A percentile compares a stretch with the other conserved stretches of the same genome.
These are phyloP conservation scores for Ephydatia muelleri DNA, from an alignment of 37 sponge, comb jelly and placozoan genomes.

Conservation along the genomic window DNA sequence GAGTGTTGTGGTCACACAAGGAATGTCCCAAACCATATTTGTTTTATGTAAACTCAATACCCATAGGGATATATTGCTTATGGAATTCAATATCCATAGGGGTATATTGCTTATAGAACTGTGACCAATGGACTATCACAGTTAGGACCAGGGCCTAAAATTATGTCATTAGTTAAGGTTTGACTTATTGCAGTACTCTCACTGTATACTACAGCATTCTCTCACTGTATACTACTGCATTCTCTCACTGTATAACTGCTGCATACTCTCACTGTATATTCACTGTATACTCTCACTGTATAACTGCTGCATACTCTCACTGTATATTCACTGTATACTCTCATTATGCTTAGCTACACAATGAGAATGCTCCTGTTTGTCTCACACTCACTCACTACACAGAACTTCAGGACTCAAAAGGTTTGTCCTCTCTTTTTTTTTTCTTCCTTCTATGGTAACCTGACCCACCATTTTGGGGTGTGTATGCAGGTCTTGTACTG, in stretches of 20 bases:
- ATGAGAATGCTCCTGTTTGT: slow-evolving; percentile 66
- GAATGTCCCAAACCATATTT: no score
- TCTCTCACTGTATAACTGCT: background rate
- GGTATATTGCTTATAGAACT: no score
- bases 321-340: background rate
- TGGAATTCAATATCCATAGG: no score
- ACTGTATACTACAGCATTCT: background rate
- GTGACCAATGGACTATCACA: no score
- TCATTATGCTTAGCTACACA: slow-evolving; percentile 20
- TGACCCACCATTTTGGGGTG: background rate
- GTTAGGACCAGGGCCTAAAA: no score
- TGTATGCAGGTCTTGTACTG: slow-evolving; percentile 51
- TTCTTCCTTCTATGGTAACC: background rate
- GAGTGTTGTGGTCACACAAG: no score
- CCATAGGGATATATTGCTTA: no score
- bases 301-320: background rate
- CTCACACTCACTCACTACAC: slow-evolving; percentile 76
- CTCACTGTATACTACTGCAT: no score
- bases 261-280: background rate
- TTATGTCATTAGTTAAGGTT: no score
- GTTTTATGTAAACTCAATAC: no score
- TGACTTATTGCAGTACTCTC: no score
- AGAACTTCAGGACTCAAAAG: slow-evolving; percentile 68
- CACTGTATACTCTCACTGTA: background rate
- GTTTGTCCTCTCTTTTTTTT: slow-evolving; percentile 3